These are phyloP conservation scores for Alligator mississippiensis DNA, from an alignment of 2,113 vertebrate genomes.

Conservation along the genomic window DNA sequence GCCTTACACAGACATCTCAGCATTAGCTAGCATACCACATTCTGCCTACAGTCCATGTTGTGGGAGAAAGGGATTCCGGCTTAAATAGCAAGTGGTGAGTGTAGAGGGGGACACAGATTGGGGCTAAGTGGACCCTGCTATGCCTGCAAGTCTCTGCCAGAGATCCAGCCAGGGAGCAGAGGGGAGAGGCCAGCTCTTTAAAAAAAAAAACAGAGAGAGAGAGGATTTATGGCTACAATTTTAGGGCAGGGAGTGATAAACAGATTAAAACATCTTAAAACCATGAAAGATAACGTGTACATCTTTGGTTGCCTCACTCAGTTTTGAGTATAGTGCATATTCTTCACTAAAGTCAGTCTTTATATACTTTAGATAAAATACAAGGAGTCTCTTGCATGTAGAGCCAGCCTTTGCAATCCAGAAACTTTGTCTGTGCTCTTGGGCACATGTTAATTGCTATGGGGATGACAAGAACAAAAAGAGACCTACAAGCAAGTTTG, in stretches of 20 bases:
- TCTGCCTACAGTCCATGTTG: too few relatives aligned
- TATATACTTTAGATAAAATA: not conserved
- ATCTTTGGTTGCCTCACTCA: too few relatives aligned
- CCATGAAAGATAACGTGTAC: not conserved
- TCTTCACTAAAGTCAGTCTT: not conserved
- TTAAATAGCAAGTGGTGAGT: too few relatives aligned
- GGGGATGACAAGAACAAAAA: not conserved
- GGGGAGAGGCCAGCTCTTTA: too few relatives aligned
- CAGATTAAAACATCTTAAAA: not conserved
- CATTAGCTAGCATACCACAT: too few relatives aligned
- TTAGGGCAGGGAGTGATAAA: not conserved
- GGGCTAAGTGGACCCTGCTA: too few relatives aligned
- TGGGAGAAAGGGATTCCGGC: too few relatives aligned
- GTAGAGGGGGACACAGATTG: too few relatives aligned
- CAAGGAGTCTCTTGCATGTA: not conserved
- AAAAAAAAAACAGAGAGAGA: too few relatives aligned
- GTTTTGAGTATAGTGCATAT: not conserved
- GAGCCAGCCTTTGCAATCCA: not conserved
- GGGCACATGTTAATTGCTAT: not conserved
- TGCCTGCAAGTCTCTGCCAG: too few relatives aligned
- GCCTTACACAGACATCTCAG: too few relatives aligned
- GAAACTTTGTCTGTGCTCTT: not conserved
- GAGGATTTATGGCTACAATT: not conserved
- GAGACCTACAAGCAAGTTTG: not conserved
- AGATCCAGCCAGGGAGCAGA: too few relatives aligned